Conservation (phyloP, 2,888 invertebrate species). For the Raillietiella orientalis region DNA sequence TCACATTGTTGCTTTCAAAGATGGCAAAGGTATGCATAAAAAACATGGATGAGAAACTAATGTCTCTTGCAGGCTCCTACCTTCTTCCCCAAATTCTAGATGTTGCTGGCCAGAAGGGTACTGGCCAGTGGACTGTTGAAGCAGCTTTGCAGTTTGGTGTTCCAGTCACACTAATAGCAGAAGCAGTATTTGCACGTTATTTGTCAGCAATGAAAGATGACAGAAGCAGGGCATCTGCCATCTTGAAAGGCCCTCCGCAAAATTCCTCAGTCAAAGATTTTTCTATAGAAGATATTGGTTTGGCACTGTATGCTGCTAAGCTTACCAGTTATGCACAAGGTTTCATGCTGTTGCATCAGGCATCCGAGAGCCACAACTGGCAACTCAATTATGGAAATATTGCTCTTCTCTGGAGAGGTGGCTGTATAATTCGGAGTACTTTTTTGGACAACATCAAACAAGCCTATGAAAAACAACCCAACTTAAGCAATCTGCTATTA, state of each 20-base stretch:
- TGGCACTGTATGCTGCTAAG: constrained; percentile 88
- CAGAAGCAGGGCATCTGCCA: constrained; percentile 42
- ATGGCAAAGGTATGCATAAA: constrained; percentile 26
- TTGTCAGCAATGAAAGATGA: constrained; percentile 69
- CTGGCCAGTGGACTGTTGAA: constrained; percentile 98
- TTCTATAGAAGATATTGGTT: background rate
- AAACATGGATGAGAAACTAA: background rate
- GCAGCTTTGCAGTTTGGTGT: constrained; percentile 80
- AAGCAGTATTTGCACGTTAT: constrained; percentile 88
- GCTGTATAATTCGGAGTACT: constrained; percentile 82
- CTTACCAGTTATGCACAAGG: constrained; percentile 97
- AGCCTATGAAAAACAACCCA: constrained; percentile 64
- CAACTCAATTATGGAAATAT: constrained; percentile 88
- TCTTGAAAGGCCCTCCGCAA: constrained; percentile 29
- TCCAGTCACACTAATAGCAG: constrained; percentile 90
- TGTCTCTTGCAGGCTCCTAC: constrained; percentile 22
- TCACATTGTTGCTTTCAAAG: constrained; percentile 69
- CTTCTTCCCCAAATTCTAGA: constrained; percentile 75
- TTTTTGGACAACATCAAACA: constrained; percentile 70
- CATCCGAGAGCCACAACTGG: constrained; percentile 70
- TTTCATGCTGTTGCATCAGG: constrained; percentile 75
- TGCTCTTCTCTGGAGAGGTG: constrained; percentile 97
- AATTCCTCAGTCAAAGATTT: constrained; percentile 17
- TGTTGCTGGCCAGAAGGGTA: constrained; percentile 91
- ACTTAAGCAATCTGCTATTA: constrained; percentile 50